phyloP scores from a whole-genome alignment of 2,113 vertebrate genomes.

The Percopsis transmontana region DNA sequence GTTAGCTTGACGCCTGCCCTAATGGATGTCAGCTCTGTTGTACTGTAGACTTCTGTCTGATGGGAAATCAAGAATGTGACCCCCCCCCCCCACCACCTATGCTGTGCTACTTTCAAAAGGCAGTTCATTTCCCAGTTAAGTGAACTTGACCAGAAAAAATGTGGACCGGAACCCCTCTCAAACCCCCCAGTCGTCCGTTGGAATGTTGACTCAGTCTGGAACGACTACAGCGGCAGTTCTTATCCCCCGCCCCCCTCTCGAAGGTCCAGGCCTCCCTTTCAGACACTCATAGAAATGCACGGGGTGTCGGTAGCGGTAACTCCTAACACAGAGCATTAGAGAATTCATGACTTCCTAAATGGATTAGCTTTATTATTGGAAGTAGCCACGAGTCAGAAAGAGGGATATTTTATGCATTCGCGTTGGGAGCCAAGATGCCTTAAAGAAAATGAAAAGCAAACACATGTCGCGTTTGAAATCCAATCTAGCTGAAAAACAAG shows the following conservation, averaged over 20 bases:
- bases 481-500: not conserved
- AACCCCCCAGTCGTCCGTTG: not conserved
- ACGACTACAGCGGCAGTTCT: conserved; percentile 11
- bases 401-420: conserved; percentile 26
- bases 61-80: too few species aligned
- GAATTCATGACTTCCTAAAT: conserved; percentile 56
- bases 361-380: conserved; percentile 56
- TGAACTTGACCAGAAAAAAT: not conserved
- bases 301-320: conserved; percentile 18
- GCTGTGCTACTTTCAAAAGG: conserved; percentile 1
- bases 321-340: conserved; percentile 41
- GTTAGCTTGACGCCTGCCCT: too few species aligned
- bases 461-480: not conserved
- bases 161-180: not conserved
- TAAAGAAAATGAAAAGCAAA: conserved; percentile 25
- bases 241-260: not conserved
- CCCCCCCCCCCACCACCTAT: too few species aligned
- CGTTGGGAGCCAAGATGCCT: conserved; percentile 11
- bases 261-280: conserved; percentile 15
- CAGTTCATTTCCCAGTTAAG: conserved; percentile 30
- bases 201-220: conserved; percentile 34
- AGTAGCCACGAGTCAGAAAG: conserved; percentile 33
- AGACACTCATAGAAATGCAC: conserved; percentile 31
- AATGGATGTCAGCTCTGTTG: too few species aligned
- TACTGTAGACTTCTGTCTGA: too few species aligned